Evolutionary conservation across 2,888 invertebrate species (phyloP).

Genomic region (Zygothrica quintamaculata): DNA sequence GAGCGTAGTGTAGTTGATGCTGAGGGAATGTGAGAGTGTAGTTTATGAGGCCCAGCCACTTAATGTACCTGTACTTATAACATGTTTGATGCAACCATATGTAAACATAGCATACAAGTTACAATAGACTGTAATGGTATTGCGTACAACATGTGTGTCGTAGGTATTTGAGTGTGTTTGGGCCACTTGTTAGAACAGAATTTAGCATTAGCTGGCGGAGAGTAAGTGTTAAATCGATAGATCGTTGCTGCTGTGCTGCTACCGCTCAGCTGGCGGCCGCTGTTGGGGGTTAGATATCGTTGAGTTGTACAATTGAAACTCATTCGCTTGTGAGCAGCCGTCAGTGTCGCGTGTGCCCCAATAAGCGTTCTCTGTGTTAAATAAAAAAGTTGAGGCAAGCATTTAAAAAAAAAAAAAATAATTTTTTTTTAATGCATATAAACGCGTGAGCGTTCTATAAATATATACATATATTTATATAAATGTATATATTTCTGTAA

Average conservation of each 20-base stretch:
- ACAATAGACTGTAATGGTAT: too few species aligned
- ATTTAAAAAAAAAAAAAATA: conserved; percentile 26
- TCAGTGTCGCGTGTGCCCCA: conserved; percentile 79
- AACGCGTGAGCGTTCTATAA: conserved; percentile 8
- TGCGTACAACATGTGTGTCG: too few species aligned
- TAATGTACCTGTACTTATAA: too few species aligned
- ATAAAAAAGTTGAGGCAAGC: conserved; percentile 53
- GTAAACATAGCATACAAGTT: too few species aligned
- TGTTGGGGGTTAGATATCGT: conserved; percentile 42
- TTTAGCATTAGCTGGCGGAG: not conserved
- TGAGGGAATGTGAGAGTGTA: not conserved
- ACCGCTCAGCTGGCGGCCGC: conserved; percentile 7
- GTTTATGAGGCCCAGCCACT: too few species aligned
- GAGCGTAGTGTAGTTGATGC: too few species aligned
- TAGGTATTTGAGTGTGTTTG: too few species aligned
- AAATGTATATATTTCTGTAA: too few species aligned
- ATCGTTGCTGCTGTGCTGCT: conserved; percentile 9
- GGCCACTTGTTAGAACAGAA: not conserved
- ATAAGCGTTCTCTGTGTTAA: conserved; percentile 31
- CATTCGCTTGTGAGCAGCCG: conserved; percentile 80
- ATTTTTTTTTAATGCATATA: conserved; percentile 10
- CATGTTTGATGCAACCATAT: too few species aligned
- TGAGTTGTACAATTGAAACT: conserved; percentile 42
- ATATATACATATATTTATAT: too few species aligned
- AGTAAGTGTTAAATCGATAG: conserved; percentile 1